Percentiles rank a stretch among this genome's conserved stretches.
These are phyloP conservation scores for Nyctereutes procyonoides DNA, from an alignment of 2,113 vertebrate genomes.

Conservation along the genomic window DNA sequence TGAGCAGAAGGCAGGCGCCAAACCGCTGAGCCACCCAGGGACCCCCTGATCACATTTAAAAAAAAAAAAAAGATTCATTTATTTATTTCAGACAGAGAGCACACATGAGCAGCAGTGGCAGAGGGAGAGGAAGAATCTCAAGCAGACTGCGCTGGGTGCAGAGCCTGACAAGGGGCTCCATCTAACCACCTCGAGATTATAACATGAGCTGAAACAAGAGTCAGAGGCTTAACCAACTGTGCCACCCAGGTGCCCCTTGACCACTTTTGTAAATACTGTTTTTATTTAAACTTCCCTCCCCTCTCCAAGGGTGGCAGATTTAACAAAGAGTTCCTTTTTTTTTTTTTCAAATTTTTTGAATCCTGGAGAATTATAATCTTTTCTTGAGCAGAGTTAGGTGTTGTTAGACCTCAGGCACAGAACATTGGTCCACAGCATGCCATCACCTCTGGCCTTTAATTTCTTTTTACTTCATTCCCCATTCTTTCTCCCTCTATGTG, in stretches of 20 bases:
- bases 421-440: neutral
- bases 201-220: neutral
- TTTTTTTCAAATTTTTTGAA: neutral
- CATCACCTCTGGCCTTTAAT: neutral
- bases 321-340: neutral
- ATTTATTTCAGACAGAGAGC: neutral
- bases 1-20: too few relatives aligned
- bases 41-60: neutral
- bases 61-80: too few relatives aligned
- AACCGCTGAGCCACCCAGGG: too few relatives aligned
- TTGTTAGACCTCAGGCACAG: neutral
- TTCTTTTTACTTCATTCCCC: neutral
- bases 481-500: neutral
- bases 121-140: neutral
- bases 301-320: neutral
- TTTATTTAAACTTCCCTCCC: neutral
- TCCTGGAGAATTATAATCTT: constrained; percentile 13
- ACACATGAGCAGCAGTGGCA: neutral
- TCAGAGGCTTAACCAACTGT: neutral
- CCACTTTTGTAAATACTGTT: neutral
- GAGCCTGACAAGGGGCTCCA: neutral
- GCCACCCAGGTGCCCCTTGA: neutral
- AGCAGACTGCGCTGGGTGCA: neutral
- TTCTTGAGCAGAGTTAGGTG: neutral
- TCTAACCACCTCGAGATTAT: neutral